phyloP scores from a whole-genome alignment of 1,140 invertebrate genomes.

The Theocolax elegans region DNA sequence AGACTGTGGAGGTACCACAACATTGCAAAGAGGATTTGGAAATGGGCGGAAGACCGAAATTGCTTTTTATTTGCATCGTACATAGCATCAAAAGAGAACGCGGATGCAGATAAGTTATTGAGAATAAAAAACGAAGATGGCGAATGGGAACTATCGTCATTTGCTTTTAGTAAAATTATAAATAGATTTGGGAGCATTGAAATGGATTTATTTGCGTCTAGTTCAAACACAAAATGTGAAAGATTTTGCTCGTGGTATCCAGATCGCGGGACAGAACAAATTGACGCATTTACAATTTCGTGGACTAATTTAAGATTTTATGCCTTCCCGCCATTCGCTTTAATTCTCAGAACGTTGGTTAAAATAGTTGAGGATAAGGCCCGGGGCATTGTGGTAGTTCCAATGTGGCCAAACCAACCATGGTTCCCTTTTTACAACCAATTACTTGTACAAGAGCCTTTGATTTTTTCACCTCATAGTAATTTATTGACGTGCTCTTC shows the following conservation, averaged over 20 bases:
- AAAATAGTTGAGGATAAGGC: neutral
- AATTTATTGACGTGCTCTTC: too few species aligned
- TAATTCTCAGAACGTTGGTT: neutral
- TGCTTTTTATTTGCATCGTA: slow-evolving; percentile 53
- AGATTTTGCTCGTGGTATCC: neutral
- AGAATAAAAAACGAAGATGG: slow-evolving; percentile 45
- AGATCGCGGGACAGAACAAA: neutral
- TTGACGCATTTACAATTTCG: slow-evolving; percentile 9
- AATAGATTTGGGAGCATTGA: neutral
- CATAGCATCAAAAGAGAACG: too few species aligned
- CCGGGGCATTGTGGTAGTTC: neutral
- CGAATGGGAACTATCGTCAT: slow-evolving; percentile 43
- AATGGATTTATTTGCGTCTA: too few species aligned
- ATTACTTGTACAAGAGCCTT: neutral
- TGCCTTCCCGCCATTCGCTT: neutral
- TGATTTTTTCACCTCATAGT: neutral
- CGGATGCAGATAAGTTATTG: slow-evolving; percentile 46
- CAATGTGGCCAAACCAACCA: neutral
- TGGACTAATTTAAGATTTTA: neutral
- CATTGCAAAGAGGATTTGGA: slow-evolving; percentile 52
- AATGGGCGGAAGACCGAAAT: slow-evolving; percentile 54
- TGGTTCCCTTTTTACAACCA: neutral
- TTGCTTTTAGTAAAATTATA: too few species aligned
- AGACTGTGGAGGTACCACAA: slow-evolving; percentile 49
- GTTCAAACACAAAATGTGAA: neutral